Base-by-base conservation (phyloP, 2,113 vertebrate genomes). In the Perccottus glenii region DNA sequence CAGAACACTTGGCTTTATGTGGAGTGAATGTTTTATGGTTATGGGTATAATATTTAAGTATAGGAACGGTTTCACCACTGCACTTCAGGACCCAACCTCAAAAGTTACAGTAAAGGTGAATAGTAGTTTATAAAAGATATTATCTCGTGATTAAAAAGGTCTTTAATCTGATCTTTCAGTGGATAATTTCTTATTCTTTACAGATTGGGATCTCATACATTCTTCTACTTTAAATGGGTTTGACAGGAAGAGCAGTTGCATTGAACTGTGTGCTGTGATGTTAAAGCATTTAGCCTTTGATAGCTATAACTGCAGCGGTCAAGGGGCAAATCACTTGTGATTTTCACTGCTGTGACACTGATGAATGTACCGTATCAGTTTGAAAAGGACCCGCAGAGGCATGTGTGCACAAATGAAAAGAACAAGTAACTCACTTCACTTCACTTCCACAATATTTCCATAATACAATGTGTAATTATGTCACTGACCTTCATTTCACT, bases 21-120 rank as follows among this genome's bases (percentile, higher is more conserved):
- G 80, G 83, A 88, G 72, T 84, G 73, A 88, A 90, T 88, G 86
- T 88, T 92, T 92, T 92, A 91, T 83, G 78, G 87, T 87, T 87
- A 88, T 86, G 80, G 78, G 85, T 84, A 80, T 83, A 80, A 82
- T 89, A 79, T 86, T 88, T 89, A 88, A 91, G 87, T 79, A 74
- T 69, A 78, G 81, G 77, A 91, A 85, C 82, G 81, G 85, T 76
- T 85, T 81, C 79, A 56, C 73, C 73, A 65, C 76, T 62, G 10
- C 73, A 73, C 64, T 70, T 33, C 69, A 73, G 63, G 70, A 67
- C 77, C 55, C 70, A 49, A 64, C 60, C 56, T 44, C 75, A 75
- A 86, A 80, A 80, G 84, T 77, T 81, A 85, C 75, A 77, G 67
- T 67, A 82, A 74, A 80, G 70, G 65, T 59, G 72, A 73, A 69